Base-by-base conservation (phyloP, 2,113 vertebrate genomes). In the Vimba vimba region DNA sequence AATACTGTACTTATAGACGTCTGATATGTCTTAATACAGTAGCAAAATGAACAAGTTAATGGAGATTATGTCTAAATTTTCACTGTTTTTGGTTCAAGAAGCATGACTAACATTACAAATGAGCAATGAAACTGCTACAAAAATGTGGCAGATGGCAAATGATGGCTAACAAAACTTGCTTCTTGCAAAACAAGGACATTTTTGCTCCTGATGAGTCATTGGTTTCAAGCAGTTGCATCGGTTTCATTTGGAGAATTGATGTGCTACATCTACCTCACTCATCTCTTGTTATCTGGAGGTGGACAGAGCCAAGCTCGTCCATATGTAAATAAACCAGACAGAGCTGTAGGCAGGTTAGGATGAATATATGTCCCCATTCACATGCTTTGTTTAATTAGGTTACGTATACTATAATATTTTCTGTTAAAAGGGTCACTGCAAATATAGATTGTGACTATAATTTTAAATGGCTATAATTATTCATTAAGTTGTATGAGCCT, bases 211-310 rank as follows among this genome's bases (percentile, higher is more conserved):
- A 30, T 82, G 80, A 82, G 64, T 69, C 62, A 52, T 62, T 23
- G 13, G 59, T 45, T 80, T 77, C 47, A 55, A 60, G 13, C 33
- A 45, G 59, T 62, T 64, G 78, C 78, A 79, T 23, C 10, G 76
- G 76, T 79, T 81, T 81, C 57, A 82, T 82, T 69, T 33, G 25
- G 17, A 82, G 62, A 52, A 52, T 52, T 69, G 17, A 68, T 69
- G 64, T 23, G 25, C 62, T 55, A 6, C 19, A 33, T 82, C 62
- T 52, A 19, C 11, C 27, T 82, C 62, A 36, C 39, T 69, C 15
- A 10, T 82, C 43, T 82, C 27, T 23, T 2, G 45, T 36, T 68
- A 68, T 82, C 80, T 82, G 17, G 45, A 45, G 62, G 62, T 69
- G 62, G 57, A 66, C 39, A 66, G 60, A 82, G 80, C 62, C 5